phyloP scores from a whole-genome alignment of 1,140 invertebrate species.

The Solenopsis fugax region DNA sequence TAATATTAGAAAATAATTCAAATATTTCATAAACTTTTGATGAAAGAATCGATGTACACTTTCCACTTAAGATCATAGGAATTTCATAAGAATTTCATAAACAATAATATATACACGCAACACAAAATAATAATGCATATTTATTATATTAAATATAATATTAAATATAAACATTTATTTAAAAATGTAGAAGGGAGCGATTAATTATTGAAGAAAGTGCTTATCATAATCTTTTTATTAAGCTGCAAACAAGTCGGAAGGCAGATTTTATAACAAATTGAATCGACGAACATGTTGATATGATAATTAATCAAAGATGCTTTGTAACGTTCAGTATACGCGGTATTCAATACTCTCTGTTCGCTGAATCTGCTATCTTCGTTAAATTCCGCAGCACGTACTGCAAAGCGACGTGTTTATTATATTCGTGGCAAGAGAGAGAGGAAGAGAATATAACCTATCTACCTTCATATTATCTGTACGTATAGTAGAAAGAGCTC shows the following conservation, averaged over 20 bases:
- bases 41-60: background rate
- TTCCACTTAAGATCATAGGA: background rate
- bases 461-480: constrained; percentile 35
- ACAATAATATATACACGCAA: background rate
- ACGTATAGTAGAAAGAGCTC: constrained; percentile 20
- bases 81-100: constrained; percentile 20
- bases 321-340: constrained; percentile 51
- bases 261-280: constrained; percentile 39
- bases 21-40: background rate
- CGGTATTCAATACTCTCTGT: constrained; percentile 52
- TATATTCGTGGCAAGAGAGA: constrained; percentile 53
- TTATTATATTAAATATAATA: constrained; percentile 19
- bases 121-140: background rate
- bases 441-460: constrained; percentile 32
- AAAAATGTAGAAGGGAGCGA: background rate
- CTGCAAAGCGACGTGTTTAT: constrained; percentile 68
- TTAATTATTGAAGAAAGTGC: constrained; percentile 13
- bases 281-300: constrained; percentile 12
- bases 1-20: constrained; percentile 14
- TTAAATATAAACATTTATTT: background rate
- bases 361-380: constrained; percentile 40
- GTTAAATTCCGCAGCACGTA: constrained; percentile 69
- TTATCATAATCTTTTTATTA: constrained; percentile 14
- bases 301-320: constrained; percentile 57
- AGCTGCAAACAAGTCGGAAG: background rate